Evolutionary conservation across 1,140 invertebrate genomes (phyloP).

Genomic region (Trichogramma pretiosum): DNA sequence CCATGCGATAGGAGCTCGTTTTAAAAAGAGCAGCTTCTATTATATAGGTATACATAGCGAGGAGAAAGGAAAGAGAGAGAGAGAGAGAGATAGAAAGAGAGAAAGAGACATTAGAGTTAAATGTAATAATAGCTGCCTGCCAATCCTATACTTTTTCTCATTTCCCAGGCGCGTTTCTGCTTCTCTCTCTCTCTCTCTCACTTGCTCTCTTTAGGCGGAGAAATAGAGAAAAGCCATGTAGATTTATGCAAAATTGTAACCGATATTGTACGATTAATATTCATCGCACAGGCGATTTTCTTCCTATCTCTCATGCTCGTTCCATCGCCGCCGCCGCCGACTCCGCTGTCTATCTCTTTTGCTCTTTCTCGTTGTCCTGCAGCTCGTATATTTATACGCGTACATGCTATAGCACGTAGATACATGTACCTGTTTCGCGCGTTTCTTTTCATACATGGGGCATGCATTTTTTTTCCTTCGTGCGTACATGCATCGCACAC

Average conservation of each 20-base stretch:
- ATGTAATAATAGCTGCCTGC: too few relatives aligned
- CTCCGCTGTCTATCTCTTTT: constrained; percentile 8
- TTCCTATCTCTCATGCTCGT: constrained; percentile 4
- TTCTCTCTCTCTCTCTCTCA: not conserved
- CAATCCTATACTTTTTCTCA: too few relatives aligned
- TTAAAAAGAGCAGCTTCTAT: too few relatives aligned
- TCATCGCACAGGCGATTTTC: constrained; percentile 22
- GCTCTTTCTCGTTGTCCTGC: constrained; percentile 1
- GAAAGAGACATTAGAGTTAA: too few relatives aligned
- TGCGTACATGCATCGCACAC: too few relatives aligned
- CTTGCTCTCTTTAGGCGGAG: not conserved
- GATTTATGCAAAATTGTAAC: constrained; percentile 36
- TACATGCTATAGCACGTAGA: not conserved
- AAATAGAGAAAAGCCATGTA: too few relatives aligned
- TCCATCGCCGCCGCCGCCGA: too few relatives aligned
- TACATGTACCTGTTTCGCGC: too few relatives aligned
- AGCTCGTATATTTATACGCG: not conserved
- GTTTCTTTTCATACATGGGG: not conserved
- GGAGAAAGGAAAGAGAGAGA: not conserved
- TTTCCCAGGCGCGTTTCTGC: too few relatives aligned
- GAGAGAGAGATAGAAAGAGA: not conserved
- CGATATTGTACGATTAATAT: constrained; percentile 36
- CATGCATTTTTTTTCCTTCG: not conserved
- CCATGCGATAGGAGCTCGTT: too few relatives aligned
- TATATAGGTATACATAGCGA: too few relatives aligned